Percentiles rank a stretch among this genome's conserved stretches.
Conservation (phyloP, 2,888 invertebrate species). For the Loripinus fragilis region DNA sequence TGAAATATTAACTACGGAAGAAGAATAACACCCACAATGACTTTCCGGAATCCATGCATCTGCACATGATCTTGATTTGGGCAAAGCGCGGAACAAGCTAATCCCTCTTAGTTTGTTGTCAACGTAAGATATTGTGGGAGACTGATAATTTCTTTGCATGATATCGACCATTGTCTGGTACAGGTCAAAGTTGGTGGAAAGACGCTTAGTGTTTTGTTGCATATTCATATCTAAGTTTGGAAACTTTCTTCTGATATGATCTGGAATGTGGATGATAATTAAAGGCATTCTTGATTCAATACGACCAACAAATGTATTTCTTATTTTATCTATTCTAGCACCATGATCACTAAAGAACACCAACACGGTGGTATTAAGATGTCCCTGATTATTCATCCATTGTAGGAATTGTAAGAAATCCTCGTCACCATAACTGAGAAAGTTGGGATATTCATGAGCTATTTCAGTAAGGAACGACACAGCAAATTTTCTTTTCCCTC, state of each 20-base stretch:
- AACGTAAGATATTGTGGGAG: constrained; percentile 34
- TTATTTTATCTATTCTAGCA: constrained; percentile 92
- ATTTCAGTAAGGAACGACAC: constrained; percentile 93
- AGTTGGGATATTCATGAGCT: constrained; percentile 93
- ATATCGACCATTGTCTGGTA: constrained; percentile 91
- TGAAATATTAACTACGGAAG: constrained; percentile 37
- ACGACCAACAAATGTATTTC: constrained; percentile 90
- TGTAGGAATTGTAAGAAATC: constrained; percentile 87
- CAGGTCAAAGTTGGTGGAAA: constrained; percentile 94
- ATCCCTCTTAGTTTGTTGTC: constrained; percentile 63
- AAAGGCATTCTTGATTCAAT: constrained; percentile 95
- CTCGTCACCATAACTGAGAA: constrained; percentile 90
- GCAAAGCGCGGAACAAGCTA: constrained; percentile 91
- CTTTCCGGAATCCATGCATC: constrained; percentile 91
- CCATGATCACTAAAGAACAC: constrained; percentile 93
- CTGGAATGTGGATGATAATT: constrained; percentile 89
- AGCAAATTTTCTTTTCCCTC: constrained; percentile 88
- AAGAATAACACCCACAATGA: constrained; percentile 70
- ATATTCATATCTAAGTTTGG: constrained; percentile 88
- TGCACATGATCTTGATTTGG: constrained; percentile 89
- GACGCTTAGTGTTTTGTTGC: constrained; percentile 86
- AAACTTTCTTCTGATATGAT: constrained; percentile 88
- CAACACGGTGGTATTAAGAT: constrained; percentile 74
- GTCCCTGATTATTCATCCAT: constrained; percentile 80
- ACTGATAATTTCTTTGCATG: constrained; percentile 60